Base-by-base conservation (phyloP, 1,140 invertebrate genomes). In the Macrocentrus cingulum region DNA sequence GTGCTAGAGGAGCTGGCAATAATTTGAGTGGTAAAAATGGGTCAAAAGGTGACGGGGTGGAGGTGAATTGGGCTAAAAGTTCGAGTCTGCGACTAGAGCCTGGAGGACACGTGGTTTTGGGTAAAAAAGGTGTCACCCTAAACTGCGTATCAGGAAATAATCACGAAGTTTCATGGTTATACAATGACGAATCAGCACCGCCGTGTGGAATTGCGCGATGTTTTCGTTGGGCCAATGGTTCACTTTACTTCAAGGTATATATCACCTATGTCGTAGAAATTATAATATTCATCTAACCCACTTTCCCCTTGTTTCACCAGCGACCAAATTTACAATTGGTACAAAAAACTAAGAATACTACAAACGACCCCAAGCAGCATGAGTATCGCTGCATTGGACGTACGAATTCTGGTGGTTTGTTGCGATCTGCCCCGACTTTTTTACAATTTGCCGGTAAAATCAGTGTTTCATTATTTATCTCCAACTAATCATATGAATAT, bases 221-320 rank as follows among this genome's bases (percentile, higher is more conserved):
- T 60, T 63, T 18, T 23, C 46, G 74, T 36, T 56, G 66, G 16
- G 66, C 55, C 36, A 76, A 76, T 66, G 76, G 76, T 32, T 74
- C 74, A 58, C 68, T 79, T 49, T 70, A 70, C 44, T 61, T 79
- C 39, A 79, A 72, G 67, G 77, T 78, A 69, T n/a, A 18, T 36
- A 52, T 25, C 18, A 49, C 23, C 32, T n/a, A 9, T 3, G n/a
- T n/a, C n/a, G n/a, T n/a, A n/a, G n/a, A 8, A 36, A 49, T 9
- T 7, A 8, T 1, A 25, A 20, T 29, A 1, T 23, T 41, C 37
- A 46, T 41, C 55, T n/a, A n/a, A n/a, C n/a, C 18, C 11, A 9
- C 11, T 2, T 59, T 11, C 44, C 44, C 52, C 60, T 13, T 56
- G 9, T 50, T 22, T 51, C 15, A 32, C 54, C 39, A 72, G 67